phyloP scores from a whole-genome alignment of 2,113 vertebrate genomes.

The Emberiza fucata region DNA sequence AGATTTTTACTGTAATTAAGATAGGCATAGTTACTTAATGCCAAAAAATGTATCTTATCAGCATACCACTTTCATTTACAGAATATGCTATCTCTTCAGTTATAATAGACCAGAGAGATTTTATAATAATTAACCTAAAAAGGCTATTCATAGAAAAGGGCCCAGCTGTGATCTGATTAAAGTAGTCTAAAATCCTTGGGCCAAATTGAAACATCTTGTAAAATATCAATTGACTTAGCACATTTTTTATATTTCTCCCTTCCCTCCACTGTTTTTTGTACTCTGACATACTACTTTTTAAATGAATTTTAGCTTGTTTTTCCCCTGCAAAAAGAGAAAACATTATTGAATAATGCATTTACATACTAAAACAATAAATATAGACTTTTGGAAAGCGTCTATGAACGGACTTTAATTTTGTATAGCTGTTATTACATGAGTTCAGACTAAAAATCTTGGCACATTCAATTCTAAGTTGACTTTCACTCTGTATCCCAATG shows the following conservation, averaged over 20 bases:
- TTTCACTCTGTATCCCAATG: not conserved
- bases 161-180: not conserved
- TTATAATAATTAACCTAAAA: conserved; percentile 20
- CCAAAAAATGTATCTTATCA: not conserved
- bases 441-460: not conserved
- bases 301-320: not conserved
- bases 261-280: not conserved
- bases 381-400: not conserved
- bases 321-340: not conserved
- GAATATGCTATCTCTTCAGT: not conserved
- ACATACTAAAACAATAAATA: not conserved
- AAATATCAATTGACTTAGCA: not conserved
- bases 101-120: not conserved
- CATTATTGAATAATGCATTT: not conserved
- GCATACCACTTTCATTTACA: not conserved
- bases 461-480: not conserved
- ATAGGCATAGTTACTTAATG: not conserved
- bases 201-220: not conserved
- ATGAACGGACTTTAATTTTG: not conserved
- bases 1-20: conserved; percentile 15
- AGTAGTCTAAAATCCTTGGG: not conserved
- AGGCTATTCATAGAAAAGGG: not conserved
- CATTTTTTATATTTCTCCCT: not conserved
- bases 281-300: not conserved
- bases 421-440: not conserved